Conservation (phyloP, 2,797 vertebrate genomes). For the Gymnodraco acuticeps region DNA sequence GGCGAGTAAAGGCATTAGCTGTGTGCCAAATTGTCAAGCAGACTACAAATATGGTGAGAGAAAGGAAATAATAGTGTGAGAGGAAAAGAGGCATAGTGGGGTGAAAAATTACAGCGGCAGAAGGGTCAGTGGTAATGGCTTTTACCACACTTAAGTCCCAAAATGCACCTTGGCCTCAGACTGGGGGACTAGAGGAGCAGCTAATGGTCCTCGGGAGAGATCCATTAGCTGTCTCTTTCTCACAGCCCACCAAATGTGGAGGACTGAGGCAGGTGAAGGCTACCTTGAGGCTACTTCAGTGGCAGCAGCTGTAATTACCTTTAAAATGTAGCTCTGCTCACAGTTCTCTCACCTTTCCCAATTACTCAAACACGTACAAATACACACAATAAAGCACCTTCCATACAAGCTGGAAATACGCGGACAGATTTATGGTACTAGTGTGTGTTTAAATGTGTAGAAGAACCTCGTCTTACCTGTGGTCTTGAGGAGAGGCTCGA, state of each 20-base stretch:
- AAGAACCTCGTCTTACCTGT: constrained; percentile 74
- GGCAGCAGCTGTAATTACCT: constrained; percentile 54
- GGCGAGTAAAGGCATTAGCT: constrained; percentile 9
- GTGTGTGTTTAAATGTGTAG: not conserved
- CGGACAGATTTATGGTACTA: not conserved
- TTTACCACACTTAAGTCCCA: constrained; percentile 44
- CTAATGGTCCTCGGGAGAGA: constrained; percentile 54
- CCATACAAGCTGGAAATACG: not conserved
- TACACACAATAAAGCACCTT: not conserved
- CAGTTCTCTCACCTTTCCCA: constrained; percentile 20
- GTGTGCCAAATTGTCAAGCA: constrained; percentile 12
- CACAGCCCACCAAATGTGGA: constrained; percentile 33
- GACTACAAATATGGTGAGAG: constrained; percentile 16
- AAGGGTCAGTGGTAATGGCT: constrained; percentile 48
- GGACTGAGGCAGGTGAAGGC: constrained; percentile 36
- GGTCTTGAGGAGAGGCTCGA: constrained; percentile 82
- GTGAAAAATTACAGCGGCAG: constrained; percentile 52
- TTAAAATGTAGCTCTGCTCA: constrained; percentile 33
- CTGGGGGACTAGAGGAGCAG: constrained; percentile 19
- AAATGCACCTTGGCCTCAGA: constrained; percentile 55
- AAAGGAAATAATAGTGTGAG: constrained; percentile 4
- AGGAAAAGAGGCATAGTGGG: not conserved
- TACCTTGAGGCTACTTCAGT: constrained; percentile 19
- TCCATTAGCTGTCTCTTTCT: constrained; percentile 60
- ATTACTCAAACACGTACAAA: constrained; percentile 17